phyloP scores from a whole-genome alignment of 2,797 vertebrate genomes.

The Mus spretus region DNA sequence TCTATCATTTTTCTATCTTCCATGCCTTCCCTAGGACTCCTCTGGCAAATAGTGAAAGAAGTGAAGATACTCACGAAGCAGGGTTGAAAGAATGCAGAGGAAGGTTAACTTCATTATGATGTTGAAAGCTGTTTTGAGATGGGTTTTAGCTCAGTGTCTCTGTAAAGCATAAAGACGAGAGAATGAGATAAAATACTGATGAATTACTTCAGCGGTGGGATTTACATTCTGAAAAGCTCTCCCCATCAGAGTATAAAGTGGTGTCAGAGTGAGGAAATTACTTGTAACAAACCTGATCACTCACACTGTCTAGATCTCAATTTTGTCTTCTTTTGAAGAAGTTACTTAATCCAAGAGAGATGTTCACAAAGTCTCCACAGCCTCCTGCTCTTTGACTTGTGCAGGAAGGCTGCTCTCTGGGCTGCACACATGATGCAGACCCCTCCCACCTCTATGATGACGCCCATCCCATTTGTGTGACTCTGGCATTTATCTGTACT shows the following conservation, averaged over 20 bases:
- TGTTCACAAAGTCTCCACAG: neutral
- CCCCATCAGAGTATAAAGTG: neutral
- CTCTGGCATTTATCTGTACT: neutral
- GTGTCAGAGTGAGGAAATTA: neutral
- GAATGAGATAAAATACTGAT: neutral
- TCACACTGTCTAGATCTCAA: neutral
- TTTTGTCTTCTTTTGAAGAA: neutral
- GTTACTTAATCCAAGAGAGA: neutral
- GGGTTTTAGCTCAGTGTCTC: neutral
- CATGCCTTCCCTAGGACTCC: neutral
- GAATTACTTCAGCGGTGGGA: neutral
- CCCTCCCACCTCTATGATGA: constrained; percentile 79
- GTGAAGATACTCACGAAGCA: constrained; percentile 67
- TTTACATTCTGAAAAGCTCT: neutral
- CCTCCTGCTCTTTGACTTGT: neutral
- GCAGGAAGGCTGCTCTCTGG: neutral
- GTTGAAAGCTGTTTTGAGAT: neutral
- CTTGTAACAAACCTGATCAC: neutral
- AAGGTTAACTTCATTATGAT: constrained; percentile 57
- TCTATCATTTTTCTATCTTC: neutral
- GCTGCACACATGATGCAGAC: neutral
- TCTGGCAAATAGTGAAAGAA: neutral
- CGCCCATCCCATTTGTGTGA: constrained; percentile 8
- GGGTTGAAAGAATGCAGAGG: constrained; percentile 54
- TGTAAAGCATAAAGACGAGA: neutral